Evolutionary conservation across 2,113 vertebrate genomes (phyloP).

Genomic region (Phalacrocorax carbo): DNA sequence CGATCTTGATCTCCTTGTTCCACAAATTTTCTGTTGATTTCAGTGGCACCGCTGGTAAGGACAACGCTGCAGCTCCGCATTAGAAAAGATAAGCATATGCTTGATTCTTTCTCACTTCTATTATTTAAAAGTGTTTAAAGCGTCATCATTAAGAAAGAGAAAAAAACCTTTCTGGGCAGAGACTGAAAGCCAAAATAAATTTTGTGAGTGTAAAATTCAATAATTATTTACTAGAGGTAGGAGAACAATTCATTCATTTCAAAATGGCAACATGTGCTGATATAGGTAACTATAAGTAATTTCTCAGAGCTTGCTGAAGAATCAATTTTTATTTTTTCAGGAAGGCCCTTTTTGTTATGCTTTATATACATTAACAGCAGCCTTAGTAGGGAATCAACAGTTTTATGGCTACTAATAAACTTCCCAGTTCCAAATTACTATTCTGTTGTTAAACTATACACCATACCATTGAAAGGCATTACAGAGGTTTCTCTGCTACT

Average conservation of each 20-base stretch:
- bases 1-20: neutral
- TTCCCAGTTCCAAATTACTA: neutral
- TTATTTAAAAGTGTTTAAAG: neutral
- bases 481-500: neutral
- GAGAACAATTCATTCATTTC: neutral
- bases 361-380: neutral
- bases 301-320: neutral
- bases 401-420: conserved; percentile 13
- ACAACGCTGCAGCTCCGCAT: neutral
- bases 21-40: neutral
- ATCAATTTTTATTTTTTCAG: neutral
- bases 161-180: neutral
- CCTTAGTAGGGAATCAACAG: neutral
- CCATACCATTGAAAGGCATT: neutral
- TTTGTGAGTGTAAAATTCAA: neutral
- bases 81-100: neutral
- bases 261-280: neutral
- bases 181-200: neutral
- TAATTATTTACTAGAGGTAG: neutral
- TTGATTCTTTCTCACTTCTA: neutral
- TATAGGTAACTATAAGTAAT: neutral
- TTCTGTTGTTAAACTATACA: conserved; percentile 10
- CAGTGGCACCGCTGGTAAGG: neutral
- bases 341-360: neutral
- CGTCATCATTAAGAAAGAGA: neutral